Evolutionary conservation across 1,140 invertebrate genomes (phyloP).

Genomic region (Drosophila sturtevanti): DNA sequence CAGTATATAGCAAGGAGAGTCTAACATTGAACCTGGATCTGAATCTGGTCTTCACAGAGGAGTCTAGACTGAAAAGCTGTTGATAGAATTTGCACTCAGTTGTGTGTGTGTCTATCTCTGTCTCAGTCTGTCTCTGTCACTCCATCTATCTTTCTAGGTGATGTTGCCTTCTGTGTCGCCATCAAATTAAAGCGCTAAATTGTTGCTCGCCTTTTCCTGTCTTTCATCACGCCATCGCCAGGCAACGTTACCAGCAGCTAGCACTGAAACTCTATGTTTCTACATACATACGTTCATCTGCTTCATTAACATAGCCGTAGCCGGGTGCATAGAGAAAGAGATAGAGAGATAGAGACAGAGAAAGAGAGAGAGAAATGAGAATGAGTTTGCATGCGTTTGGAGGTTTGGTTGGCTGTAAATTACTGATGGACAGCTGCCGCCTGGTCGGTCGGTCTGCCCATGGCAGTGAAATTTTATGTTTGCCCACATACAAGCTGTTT

Average conservation of each 20-base stretch:
- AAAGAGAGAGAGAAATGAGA: neutral
- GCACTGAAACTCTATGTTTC: conserved; percentile 1
- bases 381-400: neutral
- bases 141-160: conserved; percentile 4
- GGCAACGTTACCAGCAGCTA: neutral
- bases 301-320: conserved; percentile 69
- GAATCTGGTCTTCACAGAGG: conserved; percentile 34
- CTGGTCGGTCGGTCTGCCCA: conserved; percentile 11
- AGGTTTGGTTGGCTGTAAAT: conserved; percentile 46
- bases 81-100: conserved; percentile 66
- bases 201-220: conserved; percentile 75
- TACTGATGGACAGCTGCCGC: conserved; percentile 49
- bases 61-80: conserved; percentile 33
- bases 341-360: neutral
- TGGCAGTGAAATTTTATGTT: conserved; percentile 74
- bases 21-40: conserved; percentile 56
- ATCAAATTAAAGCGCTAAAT: conserved; percentile 80
- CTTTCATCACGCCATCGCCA: conserved; percentile 68
- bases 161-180: conserved; percentile 37
- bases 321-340: neutral
- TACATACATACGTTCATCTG: conserved; percentile 2
- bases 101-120: too few species aligned
- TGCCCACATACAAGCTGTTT: conserved; percentile 5
- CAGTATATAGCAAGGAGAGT: conserved; percentile 11
- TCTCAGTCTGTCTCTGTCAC: too few species aligned